A percentile compares a stretch with the other conserved stretches of the same genome.
These are phyloP conservation scores for Perithous albicinctus DNA, from an alignment of 2,888 invertebrate species.

Conservation along the genomic window DNA sequence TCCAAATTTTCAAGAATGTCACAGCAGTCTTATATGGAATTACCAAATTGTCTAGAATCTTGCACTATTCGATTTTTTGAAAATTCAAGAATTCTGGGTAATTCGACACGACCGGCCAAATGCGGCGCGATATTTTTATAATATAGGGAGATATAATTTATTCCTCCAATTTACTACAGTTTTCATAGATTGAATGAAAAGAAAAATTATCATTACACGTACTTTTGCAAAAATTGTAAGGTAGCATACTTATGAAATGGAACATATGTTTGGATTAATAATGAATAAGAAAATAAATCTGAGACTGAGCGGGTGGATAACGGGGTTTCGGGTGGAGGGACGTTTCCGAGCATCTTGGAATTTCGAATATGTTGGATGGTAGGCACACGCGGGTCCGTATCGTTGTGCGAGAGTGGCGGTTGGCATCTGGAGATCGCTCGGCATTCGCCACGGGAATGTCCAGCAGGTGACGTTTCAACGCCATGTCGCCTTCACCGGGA, in stretches of 20 bases:
- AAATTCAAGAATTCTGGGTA: too few relatives aligned
- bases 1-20: too few relatives aligned
- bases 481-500: conserved; percentile 76
- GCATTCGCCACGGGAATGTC: conserved; percentile 82
- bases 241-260: neutral
- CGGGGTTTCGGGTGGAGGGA: conserved; percentile 24
- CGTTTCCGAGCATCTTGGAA: conserved; percentile 76
- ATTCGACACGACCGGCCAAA: too few relatives aligned
- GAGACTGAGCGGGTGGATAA: neutral
- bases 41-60: too few relatives aligned
- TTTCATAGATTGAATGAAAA: too few relatives aligned
- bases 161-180: too few relatives aligned
- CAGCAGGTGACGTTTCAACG: conserved; percentile 82
- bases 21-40: too few relatives aligned
- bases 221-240: too few relatives aligned
- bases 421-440: conserved; percentile 80
- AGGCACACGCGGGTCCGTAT: conserved; percentile 46
- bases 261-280: conserved; percentile 15
- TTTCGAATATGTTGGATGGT: conserved; percentile 73
- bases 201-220: too few relatives aligned
- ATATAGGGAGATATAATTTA: too few relatives aligned
- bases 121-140: too few relatives aligned
- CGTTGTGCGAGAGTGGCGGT: conserved; percentile 67
- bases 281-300: conserved; percentile 18
- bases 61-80: too few relatives aligned